Conservation (phyloP, 2,113 vertebrate genomes). For the Bufo gargarizans region DNA sequence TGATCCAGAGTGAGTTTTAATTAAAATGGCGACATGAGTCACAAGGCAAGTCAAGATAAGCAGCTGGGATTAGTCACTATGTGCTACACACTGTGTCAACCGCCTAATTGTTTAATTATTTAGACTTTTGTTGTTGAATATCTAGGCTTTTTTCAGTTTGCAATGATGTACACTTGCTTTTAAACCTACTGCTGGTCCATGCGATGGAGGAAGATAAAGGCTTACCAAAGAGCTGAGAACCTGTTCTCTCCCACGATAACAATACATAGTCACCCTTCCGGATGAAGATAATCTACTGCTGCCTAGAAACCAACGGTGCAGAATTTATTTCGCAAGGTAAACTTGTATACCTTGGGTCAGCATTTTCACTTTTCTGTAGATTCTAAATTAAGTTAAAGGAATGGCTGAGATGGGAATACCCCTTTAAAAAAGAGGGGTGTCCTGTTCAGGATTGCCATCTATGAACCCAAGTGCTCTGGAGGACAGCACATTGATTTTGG, state of each 20-base stretch:
- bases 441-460: too few relatives aligned
- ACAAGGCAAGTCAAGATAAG: constrained; percentile 41
- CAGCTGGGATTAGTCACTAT: constrained; percentile 27
- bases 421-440: too few relatives aligned
- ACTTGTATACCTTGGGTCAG: not conserved
- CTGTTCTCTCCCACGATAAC: not conserved
- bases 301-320: not conserved
- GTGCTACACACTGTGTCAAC: not conserved
- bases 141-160: constrained; percentile 5
- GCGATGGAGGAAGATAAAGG: not conserved
- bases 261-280: not conserved
- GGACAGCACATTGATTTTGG: too few relatives aligned
- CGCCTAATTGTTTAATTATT: constrained; percentile 29
- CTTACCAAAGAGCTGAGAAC: not conserved
- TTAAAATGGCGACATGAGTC: constrained; percentile 30
- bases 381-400: too few relatives aligned
- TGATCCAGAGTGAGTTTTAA: constrained; percentile 27
- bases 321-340: not conserved
- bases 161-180: not conserved
- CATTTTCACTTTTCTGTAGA: too few relatives aligned
- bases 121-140: constrained; percentile 4
- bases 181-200: not conserved
- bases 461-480: too few relatives aligned
- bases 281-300: not conserved
- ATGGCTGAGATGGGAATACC: too few relatives aligned